A percentile compares a stretch with the other conserved stretches of the same genome.
Evolutionary conservation across 2,797 vertebrate species (phyloP).

Genomic region (Strix occidentalis): DNA sequence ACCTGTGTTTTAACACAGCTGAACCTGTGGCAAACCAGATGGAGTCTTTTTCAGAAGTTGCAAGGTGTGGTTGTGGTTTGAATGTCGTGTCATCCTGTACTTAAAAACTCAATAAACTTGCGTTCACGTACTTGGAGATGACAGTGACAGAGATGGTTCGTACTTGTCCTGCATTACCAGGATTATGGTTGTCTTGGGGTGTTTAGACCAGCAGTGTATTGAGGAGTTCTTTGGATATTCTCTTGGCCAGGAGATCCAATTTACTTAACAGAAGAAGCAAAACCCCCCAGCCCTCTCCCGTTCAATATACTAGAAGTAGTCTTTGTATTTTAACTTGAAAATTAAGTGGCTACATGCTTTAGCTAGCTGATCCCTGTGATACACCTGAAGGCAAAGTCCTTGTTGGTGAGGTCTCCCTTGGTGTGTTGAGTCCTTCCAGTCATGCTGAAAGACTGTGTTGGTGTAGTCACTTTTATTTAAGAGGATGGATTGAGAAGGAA

Average conservation of each 20-base stretch:
- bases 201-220: not conserved
- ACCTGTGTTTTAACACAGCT: not conserved
- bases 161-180: not conserved
- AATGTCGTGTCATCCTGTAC: not conserved
- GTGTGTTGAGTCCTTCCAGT: not conserved
- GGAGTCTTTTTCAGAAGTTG: not conserved
- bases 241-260: not conserved
- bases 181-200: not conserved
- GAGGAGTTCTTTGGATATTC: not conserved
- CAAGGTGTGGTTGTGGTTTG: conserved; percentile 35
- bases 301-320: not conserved
- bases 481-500: not conserved
- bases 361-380: not conserved
- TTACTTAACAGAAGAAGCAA: not conserved
- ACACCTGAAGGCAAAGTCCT: not conserved
- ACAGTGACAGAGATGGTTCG: not conserved
- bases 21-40: not conserved
- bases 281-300: fast-evolving
- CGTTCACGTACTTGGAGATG: not conserved
- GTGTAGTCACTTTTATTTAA: not conserved
- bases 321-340: not conserved
- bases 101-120: not conserved
- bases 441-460: not conserved
- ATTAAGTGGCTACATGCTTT: not conserved
- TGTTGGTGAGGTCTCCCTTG: not conserved